Base-by-base conservation (phyloP, 2,797 vertebrate species). In the Menidia menidia region DNA sequence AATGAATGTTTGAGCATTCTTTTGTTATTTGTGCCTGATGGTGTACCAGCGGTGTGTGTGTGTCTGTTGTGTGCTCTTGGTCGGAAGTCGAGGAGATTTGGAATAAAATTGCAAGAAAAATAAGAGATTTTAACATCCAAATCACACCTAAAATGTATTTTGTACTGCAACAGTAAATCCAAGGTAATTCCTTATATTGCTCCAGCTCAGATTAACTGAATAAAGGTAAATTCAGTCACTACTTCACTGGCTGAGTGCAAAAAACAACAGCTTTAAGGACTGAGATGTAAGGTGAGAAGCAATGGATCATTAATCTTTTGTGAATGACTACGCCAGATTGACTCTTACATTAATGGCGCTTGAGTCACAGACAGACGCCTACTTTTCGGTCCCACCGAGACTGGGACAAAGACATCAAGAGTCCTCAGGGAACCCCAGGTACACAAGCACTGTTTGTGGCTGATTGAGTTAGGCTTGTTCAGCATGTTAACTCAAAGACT, bases 271-370 rank as follows among this genome's bases (percentile, higher is more conserved):
- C 39, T 25, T 11, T 54, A 33, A 52, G 14, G 32, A 66, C 19
- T 55, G 30, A 45, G 15, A 58, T 11, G 53, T 60, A 4, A 60
- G 60, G 57, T 50, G 57, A 71, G 73, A 60, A 43, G 53, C 42
- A 19, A 59, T 73, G 64, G 35, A 57, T 48, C 63, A 60, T 60
- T 9, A 78, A 78, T 75, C 69, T 76, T 76, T 77, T 66, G 73
- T 75, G 88, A 68, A 66, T 64, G 69, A 53, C 75, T 45, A 35
- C 51, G 66, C 32, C 64, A 77, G 68, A 88, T 53, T 80, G 80
- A 64, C 62, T 73, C 56, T 54, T 45, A 68, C 15, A 51, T 41
- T 74, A 80, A 84, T 78, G 77, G 78, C 47, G 50, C 81, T 85
- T 71, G 75, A 86, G 67, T 59, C 53, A 63, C 13, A 48, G 69